phyloP scores from a whole-genome alignment of 2,888 invertebrate species.

The Prostheceraeus crozeri region DNA sequence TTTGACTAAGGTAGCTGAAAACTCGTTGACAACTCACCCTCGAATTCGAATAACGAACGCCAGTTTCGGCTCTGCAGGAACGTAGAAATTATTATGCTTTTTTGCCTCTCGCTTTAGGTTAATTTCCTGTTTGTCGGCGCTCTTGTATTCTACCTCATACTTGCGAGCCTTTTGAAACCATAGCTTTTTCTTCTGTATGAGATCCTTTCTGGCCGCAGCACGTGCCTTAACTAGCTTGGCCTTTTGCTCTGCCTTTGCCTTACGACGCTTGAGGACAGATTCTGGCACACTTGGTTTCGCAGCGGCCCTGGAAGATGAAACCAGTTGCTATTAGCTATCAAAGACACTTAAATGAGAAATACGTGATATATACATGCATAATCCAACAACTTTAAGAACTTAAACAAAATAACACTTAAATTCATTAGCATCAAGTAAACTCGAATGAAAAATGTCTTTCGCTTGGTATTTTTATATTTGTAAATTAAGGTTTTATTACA shows the following conservation, averaged over 20 bases:
- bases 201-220: constrained; percentile 58
- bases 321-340: too few species aligned
- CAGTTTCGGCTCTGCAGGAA: constrained; percentile 86
- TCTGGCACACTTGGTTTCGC: constrained; percentile 89
- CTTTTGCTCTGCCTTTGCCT: constrained; percentile 70
- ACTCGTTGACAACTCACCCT: too few species aligned
- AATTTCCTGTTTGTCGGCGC: constrained; percentile 75
- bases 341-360: too few species aligned
- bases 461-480: too few species aligned
- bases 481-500: too few species aligned
- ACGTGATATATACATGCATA: too few species aligned
- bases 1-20: too few species aligned
- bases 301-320: constrained; percentile 43
- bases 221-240: constrained; percentile 49
- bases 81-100: constrained; percentile 86
- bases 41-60: constrained; percentile 96
- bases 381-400: too few species aligned
- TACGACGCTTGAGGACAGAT: constrained; percentile 84
- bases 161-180: constrained; percentile 91
- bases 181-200: constrained; percentile 67
- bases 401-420: too few species aligned
- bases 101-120: constrained; percentile 84
- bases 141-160: constrained; percentile 88
- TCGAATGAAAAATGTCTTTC: too few species aligned
- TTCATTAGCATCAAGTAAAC: too few species aligned